Conservation (phyloP, 2,797 vertebrate genomes). For the Microctenopoma steveboyesi region DNA sequence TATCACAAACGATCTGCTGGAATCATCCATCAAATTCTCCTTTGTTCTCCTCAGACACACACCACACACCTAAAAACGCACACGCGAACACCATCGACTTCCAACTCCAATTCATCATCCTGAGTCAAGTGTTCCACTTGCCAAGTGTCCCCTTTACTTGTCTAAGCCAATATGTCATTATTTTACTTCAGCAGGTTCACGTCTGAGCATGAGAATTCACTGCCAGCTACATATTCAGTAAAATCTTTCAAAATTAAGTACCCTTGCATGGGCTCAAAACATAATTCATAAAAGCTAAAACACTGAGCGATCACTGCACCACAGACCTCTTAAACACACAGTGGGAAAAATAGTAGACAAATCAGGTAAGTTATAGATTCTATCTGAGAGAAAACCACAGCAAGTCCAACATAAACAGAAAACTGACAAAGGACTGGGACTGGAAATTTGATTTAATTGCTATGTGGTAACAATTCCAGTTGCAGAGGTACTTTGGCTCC, state of each 20-base stretch:
- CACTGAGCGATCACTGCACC: too few relatives aligned
- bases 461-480: slow-evolving; percentile 9
- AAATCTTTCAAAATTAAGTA: too few relatives aligned
- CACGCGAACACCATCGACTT: slow-evolving; percentile 13
- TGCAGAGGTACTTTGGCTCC: slow-evolving; percentile 11
- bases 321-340: too few relatives aligned
- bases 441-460: background rate
- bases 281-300: too few relatives aligned
- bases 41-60: slow-evolving; percentile 54
- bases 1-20: slow-evolving; percentile 44
- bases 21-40: slow-evolving; percentile 61
- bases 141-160: slow-evolving; percentile 36
- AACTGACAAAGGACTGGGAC: background rate
- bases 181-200: slow-evolving; percentile 24
- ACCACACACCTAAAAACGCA: slow-evolving; percentile 18
- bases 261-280: too few relatives aligned
- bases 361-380: too few relatives aligned
- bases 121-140: slow-evolving; percentile 45
- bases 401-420: background rate
- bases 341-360: too few relatives aligned
- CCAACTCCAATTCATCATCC: slow-evolving; percentile 57
- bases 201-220: slow-evolving; percentile 19
- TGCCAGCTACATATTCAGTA: background rate
- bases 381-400: slow-evolving; percentile 1
- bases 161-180: slow-evolving; percentile 13